phyloP scores from a whole-genome alignment of 2,797 vertebrate species.

The Pseudotriccus pelzelni region DNA sequence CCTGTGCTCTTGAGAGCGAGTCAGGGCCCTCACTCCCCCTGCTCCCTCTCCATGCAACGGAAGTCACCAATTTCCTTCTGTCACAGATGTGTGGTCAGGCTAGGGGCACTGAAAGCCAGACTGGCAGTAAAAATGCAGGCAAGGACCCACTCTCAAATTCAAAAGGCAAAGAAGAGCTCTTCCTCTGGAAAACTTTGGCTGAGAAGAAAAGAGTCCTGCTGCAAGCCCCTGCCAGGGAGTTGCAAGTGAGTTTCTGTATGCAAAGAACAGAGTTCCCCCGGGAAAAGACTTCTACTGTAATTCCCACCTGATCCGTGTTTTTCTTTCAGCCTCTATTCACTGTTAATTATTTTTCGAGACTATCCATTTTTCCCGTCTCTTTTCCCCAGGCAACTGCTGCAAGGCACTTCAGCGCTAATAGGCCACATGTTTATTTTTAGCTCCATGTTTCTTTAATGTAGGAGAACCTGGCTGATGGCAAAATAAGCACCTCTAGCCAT shows the following conservation, averaged over 20 bases:
- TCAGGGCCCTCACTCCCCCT: not conserved
- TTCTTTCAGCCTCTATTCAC: not conserved
- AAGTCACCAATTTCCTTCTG: not conserved
- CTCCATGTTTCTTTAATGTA: not conserved
- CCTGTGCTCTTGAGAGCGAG: not conserved
- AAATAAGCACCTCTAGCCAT: not conserved
- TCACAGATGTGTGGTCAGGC: not conserved
- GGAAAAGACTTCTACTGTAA: not conserved
- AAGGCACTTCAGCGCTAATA: not conserved
- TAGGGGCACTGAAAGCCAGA: not conserved
- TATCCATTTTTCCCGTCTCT: not conserved
- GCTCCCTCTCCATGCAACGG: not conserved
- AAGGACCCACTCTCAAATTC: not conserved
- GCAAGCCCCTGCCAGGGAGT: not conserved
- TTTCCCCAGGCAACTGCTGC: constrained; percentile 16
- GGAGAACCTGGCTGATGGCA: not conserved
- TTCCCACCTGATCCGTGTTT: not conserved
- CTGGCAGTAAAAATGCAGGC: not conserved
- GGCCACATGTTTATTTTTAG: constrained; percentile 19
- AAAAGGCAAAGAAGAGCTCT: not conserved
- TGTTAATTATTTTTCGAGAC: constrained; percentile 45
- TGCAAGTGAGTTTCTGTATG: not conserved
- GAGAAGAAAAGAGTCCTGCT: not conserved
- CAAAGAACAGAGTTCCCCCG: not conserved
- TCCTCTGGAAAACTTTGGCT: not conserved